Base-by-base conservation (phyloP, 1,140 invertebrate species). In the Plectrocnemia conspersa region DNA sequence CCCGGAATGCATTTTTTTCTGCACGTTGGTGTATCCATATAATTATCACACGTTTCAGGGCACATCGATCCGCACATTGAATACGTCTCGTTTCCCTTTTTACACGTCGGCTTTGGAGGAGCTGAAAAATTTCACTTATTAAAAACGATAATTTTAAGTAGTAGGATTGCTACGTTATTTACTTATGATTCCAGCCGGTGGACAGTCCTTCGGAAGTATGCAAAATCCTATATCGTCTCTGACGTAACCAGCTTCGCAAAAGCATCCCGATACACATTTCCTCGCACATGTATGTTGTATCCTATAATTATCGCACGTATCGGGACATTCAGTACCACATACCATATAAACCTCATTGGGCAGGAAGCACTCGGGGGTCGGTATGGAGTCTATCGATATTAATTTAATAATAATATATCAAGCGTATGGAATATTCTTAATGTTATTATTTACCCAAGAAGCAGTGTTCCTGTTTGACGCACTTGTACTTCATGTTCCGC, bases 261-360 rank as follows among this genome's bases (percentile, higher is more conserved):
- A 63, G 45, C 64, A 65, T 41, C 56, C 64, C 16, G 19, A 21
- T 7, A 58, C 60, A 25, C 62, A 64, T 23, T 60, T 27, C 19
- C 49, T 21, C 3, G 58, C 58, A 46, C 64, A 65, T 1, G 52
- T 27, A 22, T 23, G 32, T 27, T 19, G 48, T 15, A 19, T 32
- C 24, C 22, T 41, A 19, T 41, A 63, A 61, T 48, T 57, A 13
- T 48, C 54, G 36, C 56, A 56, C 18, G 53, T 62, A 11, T 46
- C 35, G 4, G 56, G 56, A 41, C 50, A 60, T 3, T 29, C 50
- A 10, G 52, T 48, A 6, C 61, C 56, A 21, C 61, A 62, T 10
- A 48, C 38, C 9, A 40, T 53, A 23, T 40, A 62, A 7, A 41
- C 54, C 57, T 57, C 58, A 47, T 62, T 59, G 16, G 35, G 33